phyloP scores from a whole-genome alignment of 2,797 vertebrate species.

The Aldrovandia affinis region DNA sequence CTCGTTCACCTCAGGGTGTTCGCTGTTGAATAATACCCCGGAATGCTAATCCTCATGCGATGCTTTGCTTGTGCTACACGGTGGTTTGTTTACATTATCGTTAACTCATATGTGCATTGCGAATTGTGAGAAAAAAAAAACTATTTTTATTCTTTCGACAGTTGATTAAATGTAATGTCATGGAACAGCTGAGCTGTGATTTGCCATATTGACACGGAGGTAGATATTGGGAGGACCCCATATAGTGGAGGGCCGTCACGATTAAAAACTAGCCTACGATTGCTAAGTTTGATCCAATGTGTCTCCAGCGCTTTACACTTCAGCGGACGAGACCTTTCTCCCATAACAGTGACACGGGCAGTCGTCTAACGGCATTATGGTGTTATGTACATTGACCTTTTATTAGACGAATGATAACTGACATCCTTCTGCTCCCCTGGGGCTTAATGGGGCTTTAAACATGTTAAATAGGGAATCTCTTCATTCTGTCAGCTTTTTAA shows the following conservation, averaged over 20 bases:
- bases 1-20: neutral
- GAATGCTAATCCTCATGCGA: neutral
- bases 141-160: no score
- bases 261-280: neutral
- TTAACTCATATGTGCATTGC: neutral
- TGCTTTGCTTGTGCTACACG: neutral
- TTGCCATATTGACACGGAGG: no score
- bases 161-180: no score
- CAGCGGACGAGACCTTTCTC: conserved; percentile 5
- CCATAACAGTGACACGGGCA: conserved; percentile 6
- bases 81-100: neutral
- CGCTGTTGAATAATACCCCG: neutral
- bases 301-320: conserved; percentile 5
- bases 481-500: conserved; percentile 36
- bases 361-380: conserved; percentile 25
- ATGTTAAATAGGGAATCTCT: conserved; percentile 32
- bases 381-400: conserved; percentile 38
- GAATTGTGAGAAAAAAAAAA: no score
- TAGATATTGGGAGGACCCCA: no score
- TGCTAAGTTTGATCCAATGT: neutral
- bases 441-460: conserved; percentile 36
- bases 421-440: conserved; percentile 30
- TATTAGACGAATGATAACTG: conserved; percentile 36
- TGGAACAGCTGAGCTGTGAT: no score
- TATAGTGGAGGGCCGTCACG: neutral